phyloP scores from a whole-genome alignment of 2,797 vertebrate genomes.

The Cebuella pygmaea region DNA sequence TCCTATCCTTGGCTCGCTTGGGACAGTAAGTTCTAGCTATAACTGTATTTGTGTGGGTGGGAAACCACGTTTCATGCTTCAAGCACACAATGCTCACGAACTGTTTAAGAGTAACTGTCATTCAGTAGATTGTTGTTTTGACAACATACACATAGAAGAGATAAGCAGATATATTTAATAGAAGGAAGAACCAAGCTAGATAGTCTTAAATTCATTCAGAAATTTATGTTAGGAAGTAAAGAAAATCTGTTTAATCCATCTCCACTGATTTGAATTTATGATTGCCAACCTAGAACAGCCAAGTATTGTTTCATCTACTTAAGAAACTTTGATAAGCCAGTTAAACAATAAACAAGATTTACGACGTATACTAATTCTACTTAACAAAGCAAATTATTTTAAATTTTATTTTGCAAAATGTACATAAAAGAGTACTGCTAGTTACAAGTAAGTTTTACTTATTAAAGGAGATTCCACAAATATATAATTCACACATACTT shows the following conservation, averaged over 20 bases:
- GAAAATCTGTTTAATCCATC: constrained; percentile 7
- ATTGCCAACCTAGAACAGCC: background rate
- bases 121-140: background rate
- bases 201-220: constrained; percentile 10
- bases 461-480: background rate
- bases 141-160: background rate
- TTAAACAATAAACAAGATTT: constrained; percentile 41
- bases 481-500: background rate
- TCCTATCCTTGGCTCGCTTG: background rate
- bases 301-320: constrained; percentile 3
- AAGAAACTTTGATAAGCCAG: background rate
- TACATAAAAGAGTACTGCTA: background rate
- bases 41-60: background rate
- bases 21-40: background rate
- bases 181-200: background rate
- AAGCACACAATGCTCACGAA: background rate
- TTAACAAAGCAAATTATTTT: constrained; percentile 42
- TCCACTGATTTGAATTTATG: constrained; percentile 33
- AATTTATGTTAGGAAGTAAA: constrained; percentile 48
- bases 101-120: background rate
- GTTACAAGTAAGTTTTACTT: constrained; percentile 38
- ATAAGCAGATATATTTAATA: background rate
- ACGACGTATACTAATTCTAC: background rate
- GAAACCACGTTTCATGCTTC: background rate
- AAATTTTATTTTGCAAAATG: background rate